A percentile compares a stretch with the other conserved stretches of the same genome.
Conservation (phyloP, 2,888 invertebrate species). For the Beris chalybata region DNA sequence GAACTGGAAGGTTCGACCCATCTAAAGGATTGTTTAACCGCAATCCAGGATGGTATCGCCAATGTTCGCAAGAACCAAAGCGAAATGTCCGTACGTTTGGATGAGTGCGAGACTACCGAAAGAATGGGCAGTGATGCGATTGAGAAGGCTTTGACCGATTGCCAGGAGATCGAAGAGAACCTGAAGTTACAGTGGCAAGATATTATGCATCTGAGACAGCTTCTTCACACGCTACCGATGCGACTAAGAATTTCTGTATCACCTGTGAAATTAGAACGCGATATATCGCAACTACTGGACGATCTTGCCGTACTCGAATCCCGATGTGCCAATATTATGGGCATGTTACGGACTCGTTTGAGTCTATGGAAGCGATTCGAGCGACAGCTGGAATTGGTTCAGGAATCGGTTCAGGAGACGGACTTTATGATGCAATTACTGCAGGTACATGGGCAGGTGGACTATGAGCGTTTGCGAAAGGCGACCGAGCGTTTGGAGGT, state of each 20-base stretch:
- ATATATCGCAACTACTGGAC: constrained; percentile 75
- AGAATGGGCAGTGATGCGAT: constrained; percentile 75
- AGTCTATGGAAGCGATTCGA: constrained; percentile 78
- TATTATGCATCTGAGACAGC: constrained; percentile 72
- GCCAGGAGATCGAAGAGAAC: constrained; percentile 71
- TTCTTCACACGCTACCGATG: constrained; percentile 76
- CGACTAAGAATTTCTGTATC: constrained; percentile 75
- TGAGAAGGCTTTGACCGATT: constrained; percentile 73
- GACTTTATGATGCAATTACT: constrained; percentile 86
- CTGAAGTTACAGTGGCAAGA: constrained; percentile 75
- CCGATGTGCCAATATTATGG: constrained; percentile 69
- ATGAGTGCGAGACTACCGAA: constrained; percentile 74
- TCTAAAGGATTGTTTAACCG: constrained; percentile 73
- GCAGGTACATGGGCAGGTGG: constrained; percentile 81
- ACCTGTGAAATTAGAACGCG: constrained; percentile 73
- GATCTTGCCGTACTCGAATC: constrained; percentile 72
- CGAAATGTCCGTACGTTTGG: constrained; percentile 65
- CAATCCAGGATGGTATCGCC: constrained; percentile 71
- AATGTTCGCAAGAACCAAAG: constrained; percentile 70
- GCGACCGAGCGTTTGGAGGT: constrained; percentile 86
- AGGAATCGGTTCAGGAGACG: constrained; percentile 80
- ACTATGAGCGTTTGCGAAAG: constrained; percentile 78
- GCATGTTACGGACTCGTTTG: constrained; percentile 66
- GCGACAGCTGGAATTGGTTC: constrained; percentile 74
- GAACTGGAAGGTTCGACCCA: constrained; percentile 75